Percentiles rank a stretch among this genome's conserved stretches.
phyloP scores from a whole-genome alignment of 2,888 invertebrate genomes.

The Amblyjoppa proteus region DNA sequence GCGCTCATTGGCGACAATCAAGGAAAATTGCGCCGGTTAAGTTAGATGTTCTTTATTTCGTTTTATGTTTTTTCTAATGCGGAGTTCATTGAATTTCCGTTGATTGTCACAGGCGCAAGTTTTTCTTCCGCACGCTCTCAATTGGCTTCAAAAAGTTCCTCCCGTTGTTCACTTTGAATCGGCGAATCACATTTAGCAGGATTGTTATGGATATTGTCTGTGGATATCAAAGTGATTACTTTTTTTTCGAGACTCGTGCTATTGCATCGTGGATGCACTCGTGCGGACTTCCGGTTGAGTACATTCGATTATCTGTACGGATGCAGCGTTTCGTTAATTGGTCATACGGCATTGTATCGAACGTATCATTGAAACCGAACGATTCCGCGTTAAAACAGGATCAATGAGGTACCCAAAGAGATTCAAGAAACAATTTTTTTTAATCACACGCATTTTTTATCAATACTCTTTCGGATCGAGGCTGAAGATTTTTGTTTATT shows the following conservation, averaged over 20 bases:
- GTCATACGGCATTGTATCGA: slow-evolving; percentile 4
- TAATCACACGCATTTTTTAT: background rate
- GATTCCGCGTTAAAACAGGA: background rate
- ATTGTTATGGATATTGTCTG: slow-evolving; percentile 8
- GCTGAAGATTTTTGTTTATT: background rate
- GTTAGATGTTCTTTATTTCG: background rate
- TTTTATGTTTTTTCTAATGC: background rate
- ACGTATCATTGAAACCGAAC: background rate
- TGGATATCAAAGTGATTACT: slow-evolving; percentile 56
- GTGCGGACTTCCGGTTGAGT: slow-evolving; percentile 26
- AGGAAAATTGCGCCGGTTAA: background rate
- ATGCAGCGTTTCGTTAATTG: slow-evolving; percentile 26
- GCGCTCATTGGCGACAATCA: background rate
- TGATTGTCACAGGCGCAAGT: slow-evolving; percentile 21
- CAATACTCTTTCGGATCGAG: too few species aligned
- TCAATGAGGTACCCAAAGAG: background rate
- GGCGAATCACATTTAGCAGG: slow-evolving; percentile 16
- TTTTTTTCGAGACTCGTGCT: slow-evolving; percentile 30
- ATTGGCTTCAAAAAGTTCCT: background rate
- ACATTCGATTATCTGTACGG: slow-evolving; percentile 54
- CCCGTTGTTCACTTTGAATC: slow-evolving; percentile 1
- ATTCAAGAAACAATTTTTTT: background rate
- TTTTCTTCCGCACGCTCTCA: background rate
- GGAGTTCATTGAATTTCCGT: slow-evolving; percentile 14
- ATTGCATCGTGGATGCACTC: slow-evolving; percentile 32